phyloP scores from a whole-genome alignment of 2,888 invertebrate genomes.

The Rhorus exstirpatorius region DNA sequence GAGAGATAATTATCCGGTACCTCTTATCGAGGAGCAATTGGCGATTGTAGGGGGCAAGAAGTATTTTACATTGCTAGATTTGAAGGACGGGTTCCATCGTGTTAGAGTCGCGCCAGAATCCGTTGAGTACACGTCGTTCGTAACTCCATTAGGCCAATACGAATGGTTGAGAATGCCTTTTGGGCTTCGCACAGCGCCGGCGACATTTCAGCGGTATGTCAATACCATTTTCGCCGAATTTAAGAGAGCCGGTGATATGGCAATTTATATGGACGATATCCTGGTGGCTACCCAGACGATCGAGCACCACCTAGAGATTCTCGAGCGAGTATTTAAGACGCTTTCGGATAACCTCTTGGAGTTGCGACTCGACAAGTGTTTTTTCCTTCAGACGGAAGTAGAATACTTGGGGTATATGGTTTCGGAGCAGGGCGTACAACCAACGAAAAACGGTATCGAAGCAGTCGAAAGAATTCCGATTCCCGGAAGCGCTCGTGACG shows the following conservation, averaged over 20 bases:
- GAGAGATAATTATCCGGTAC: conserved; percentile 68
- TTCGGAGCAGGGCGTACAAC: conserved; percentile 65
- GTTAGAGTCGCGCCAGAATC: conserved; percentile 63
- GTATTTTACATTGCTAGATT: conserved; percentile 71
- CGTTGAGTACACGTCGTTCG: conserved; percentile 70
- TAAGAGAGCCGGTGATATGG: conserved; percentile 34
- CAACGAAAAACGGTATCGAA: conserved; percentile 69
- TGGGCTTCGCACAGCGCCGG: conserved; percentile 73
- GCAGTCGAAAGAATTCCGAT: conserved; percentile 73
- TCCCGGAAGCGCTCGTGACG: conserved; percentile 69
- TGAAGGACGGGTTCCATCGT: conserved; percentile 72
- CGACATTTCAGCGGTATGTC: conserved; percentile 69
- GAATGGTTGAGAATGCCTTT: conserved; percentile 72
- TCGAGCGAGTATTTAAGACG: conserved; percentile 53
- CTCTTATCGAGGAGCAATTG: conserved; percentile 71
- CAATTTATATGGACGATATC: conserved; percentile 59
- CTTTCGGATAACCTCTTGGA: conserved; percentile 46
- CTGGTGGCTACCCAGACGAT: conserved; percentile 54
- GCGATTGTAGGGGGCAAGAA: conserved; percentile 59
- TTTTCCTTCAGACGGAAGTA: conserved; percentile 64
- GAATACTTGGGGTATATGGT: conserved; percentile 59
- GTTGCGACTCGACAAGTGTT: conserved; percentile 68
- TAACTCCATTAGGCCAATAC: conserved; percentile 73
- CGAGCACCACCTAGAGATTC: conserved; percentile 54
- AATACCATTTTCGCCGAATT: conserved; percentile 46